Conservation (phyloP, 2,888 invertebrate species). For the Pecten maximus region DNA sequence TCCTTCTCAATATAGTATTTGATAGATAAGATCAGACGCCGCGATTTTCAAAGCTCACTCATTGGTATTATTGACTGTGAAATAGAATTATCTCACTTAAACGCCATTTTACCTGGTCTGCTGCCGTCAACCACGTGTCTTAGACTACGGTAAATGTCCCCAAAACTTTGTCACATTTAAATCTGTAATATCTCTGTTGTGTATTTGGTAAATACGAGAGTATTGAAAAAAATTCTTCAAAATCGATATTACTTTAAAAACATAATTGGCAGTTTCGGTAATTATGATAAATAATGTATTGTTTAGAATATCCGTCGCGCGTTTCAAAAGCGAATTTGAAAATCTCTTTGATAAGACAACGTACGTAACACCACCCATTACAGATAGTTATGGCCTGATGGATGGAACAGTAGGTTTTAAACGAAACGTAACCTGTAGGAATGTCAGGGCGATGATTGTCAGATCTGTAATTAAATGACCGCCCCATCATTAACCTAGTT, state of each 20-base stretch:
- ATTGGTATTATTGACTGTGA: background rate
- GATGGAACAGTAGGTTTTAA: background rate
- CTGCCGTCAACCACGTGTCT: background rate
- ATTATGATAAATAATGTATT: background rate
- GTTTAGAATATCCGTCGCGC: background rate
- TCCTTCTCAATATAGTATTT: background rate
- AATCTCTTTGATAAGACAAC: background rate
- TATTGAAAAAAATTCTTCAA: background rate
- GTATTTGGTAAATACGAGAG: background rate
- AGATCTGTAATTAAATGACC: background rate
- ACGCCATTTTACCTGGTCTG: constrained; percentile 13
- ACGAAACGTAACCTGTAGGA: background rate
- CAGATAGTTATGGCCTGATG: background rate
- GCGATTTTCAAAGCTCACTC: background rate
- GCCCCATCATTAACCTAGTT: background rate
- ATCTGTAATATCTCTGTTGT: background rate
- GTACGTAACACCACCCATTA: background rate
- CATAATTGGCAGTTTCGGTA: background rate
- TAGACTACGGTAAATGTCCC: background rate
- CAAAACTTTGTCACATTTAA: background rate
- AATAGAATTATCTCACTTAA: background rate
- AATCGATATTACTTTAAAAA: background rate
- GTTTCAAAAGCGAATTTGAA: background rate
- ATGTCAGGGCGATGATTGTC: background rate
- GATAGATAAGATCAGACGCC: background rate